Conservation (phyloP, 2,888 invertebrate species). For the Drosophila helvetica region DNA sequence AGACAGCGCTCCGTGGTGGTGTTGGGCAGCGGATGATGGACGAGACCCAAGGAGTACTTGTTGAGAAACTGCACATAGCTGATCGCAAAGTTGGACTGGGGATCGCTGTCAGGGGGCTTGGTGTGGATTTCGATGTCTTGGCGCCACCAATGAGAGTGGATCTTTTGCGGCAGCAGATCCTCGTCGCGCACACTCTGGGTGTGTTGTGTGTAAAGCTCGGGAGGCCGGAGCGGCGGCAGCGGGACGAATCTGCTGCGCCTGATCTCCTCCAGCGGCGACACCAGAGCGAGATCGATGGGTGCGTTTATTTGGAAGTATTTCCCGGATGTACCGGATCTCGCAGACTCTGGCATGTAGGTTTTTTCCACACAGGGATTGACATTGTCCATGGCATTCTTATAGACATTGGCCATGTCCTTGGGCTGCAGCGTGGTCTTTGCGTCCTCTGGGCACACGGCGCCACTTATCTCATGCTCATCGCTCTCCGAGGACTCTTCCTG, state of each 20-base stretch:
- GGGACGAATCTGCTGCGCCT: conserved; percentile 7
- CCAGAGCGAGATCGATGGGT: not conserved
- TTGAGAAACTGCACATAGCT: conserved; percentile 80
- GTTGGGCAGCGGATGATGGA: conserved; percentile 60
- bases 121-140: conserved; percentile 71
- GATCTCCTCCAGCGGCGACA: too few species aligned
- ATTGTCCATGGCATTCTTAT: conserved; percentile 5
- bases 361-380: not conserved
- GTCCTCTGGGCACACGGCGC: not conserved
- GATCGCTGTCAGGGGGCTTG: conserved; percentile 76
- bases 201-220: conserved; percentile 49
- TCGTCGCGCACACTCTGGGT: conserved; percentile 42
- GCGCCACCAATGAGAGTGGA: conserved; percentile 84
- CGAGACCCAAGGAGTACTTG: conserved; percentile 55
- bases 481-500: conserved; percentile 80
- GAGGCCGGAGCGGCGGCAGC: conserved; percentile 26
- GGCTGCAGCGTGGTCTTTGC: conserved; percentile 3
- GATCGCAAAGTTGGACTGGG: conserved; percentile 83
- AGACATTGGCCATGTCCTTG: conserved; percentile 5
- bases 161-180: conserved; percentile 77
- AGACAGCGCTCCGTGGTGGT: conserved; percentile 80
- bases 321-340: not conserved
- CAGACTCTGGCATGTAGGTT: not conserved
- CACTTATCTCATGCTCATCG: not conserved
- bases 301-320: not conserved